Percentiles rank a stretch among this genome's conserved stretches.
Evolutionary conservation across 2,113 vertebrate species (phyloP).

Genomic region (Garra rufa): DNA sequence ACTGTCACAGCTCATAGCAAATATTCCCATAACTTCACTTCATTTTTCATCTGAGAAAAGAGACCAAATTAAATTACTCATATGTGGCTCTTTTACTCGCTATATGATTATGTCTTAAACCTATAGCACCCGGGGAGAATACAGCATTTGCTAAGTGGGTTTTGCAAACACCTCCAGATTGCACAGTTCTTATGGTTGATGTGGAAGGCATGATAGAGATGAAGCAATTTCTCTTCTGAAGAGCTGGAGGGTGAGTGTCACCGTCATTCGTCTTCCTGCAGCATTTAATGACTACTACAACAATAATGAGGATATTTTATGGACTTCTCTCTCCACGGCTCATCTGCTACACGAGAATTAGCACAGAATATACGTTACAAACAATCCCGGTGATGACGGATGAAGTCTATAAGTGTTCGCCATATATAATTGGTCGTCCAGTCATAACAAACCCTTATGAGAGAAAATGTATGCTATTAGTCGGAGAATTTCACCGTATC

Average conservation of each 20-base stretch:
- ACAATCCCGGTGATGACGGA: slow-evolving; percentile 24
- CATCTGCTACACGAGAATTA: slow-evolving; percentile 39
- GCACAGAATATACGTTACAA: slow-evolving; percentile 20
- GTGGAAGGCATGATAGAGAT: slow-evolving; percentile 14
- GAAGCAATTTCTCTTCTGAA: slow-evolving; percentile 34
- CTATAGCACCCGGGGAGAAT: slow-evolving; percentile 28
- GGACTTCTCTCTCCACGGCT: slow-evolving; percentile 40
- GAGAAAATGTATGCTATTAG: slow-evolving; percentile 12
- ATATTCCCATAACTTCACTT: slow-evolving; percentile 31
- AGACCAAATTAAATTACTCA: slow-evolving; percentile 33
- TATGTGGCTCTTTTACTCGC: slow-evolving; percentile 36
- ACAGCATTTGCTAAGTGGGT: background rate
- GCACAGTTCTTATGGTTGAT: slow-evolving; percentile 28
- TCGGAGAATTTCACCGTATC: background rate
- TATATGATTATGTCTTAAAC: slow-evolving; percentile 42
- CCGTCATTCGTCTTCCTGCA: slow-evolving; percentile 20
- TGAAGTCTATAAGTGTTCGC: slow-evolving; percentile 32
- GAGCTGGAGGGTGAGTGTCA: slow-evolving; percentile 32
- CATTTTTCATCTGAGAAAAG: slow-evolving; percentile 3
- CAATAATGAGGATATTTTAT: slow-evolving; percentile 45
- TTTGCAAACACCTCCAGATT: slow-evolving; percentile 32
- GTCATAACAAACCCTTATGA: slow-evolving; percentile 21
- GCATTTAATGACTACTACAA: slow-evolving; percentile 42
- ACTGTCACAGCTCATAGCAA: slow-evolving; percentile 21
- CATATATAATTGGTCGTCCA: slow-evolving; percentile 30